Evolutionary conservation across 37 sponge, comb jelly and placozoan genomes (phyloP).

Genomic region (Spongilla lacustris): DNA sequence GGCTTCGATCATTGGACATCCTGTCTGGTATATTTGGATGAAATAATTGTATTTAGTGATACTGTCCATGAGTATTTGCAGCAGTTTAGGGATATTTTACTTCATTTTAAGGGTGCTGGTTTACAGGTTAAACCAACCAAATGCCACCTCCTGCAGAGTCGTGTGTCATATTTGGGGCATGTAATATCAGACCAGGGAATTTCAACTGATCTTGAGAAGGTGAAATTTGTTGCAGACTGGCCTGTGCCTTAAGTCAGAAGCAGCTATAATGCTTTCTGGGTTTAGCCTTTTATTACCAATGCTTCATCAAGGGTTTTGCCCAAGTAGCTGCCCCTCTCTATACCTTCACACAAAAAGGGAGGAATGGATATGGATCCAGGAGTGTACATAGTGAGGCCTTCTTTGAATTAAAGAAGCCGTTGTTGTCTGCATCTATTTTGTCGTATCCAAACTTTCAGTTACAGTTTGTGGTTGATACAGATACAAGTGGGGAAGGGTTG

Average conservation of each 20-base stretch:
- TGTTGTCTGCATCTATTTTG: too few species aligned
- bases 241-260: slow-evolving; percentile 8
- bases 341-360: too few species aligned
- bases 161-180: slow-evolving; percentile 24
- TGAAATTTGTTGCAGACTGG: background rate
- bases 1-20: background rate
- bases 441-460: too few species aligned
- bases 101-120: slow-evolving; percentile 11
- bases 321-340: too few species aligned
- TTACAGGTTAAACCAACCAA: slow-evolving; percentile 25
- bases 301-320: too few species aligned
- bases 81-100: slow-evolving; percentile 6
- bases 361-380: too few species aligned
- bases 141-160: background rate
- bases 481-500: too few species aligned
- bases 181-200: slow-evolving; percentile 21
- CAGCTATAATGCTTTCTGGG: too few species aligned
- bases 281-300: too few species aligned
- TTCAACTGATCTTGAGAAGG: slow-evolving; percentile 16
- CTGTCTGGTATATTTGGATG: slow-evolving; percentile 37
- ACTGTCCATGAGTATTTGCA: slow-evolving; percentile 14
- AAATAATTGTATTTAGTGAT: slow-evolving; percentile 15
- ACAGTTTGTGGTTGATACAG: too few species aligned
- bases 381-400: too few species aligned
- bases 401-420: too few species aligned